Percentiles rank a stretch among this genome's conserved stretches.
Conservation (phyloP, 2,113 vertebrate species). For the Syngnathus floridae region DNA sequence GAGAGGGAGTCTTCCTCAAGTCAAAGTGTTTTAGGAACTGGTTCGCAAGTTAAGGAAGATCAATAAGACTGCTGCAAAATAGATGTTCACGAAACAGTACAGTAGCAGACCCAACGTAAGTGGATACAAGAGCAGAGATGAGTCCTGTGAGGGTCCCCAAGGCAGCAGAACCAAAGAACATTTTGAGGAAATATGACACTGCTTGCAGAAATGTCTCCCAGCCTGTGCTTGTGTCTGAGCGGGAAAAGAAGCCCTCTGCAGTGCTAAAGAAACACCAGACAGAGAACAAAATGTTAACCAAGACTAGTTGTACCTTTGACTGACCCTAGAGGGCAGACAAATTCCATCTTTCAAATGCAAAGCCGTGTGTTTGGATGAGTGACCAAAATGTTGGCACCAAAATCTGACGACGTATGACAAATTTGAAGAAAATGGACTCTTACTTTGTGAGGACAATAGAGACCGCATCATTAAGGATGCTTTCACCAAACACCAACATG, state of each 20-base stretch:
- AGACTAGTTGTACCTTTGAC: slow-evolving; percentile 18
- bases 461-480: slow-evolving; percentile 96
- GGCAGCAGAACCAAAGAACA: slow-evolving; percentile 97
- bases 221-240: slow-evolving; percentile 82
- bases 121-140: slow-evolving; percentile 97
- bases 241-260: slow-evolving; percentile 91
- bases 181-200: slow-evolving; percentile 90
- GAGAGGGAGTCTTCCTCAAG: slow-evolving; percentile 91
- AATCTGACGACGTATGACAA: not conserved
- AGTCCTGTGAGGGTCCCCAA: slow-evolving; percentile 95
- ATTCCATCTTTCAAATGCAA: slow-evolving; percentile 16
- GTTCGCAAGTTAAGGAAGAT: slow-evolving; percentile 43
- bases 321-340: slow-evolving; percentile 47
- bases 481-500: slow-evolving; percentile 98
- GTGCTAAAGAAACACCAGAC: slow-evolving; percentile 71
- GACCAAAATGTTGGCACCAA: slow-evolving; percentile 2
- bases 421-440: slow-evolving; percentile 15
- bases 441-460: slow-evolving; percentile 98
- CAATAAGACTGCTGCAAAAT: not conserved
- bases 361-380: not conserved
- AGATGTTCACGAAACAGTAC: not conserved
- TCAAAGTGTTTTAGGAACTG: slow-evolving; percentile 92
- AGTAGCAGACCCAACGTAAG: slow-evolving; percentile 3
- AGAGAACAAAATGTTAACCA: not conserved
- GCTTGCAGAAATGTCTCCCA: slow-evolving; percentile 95